phyloP scores from a whole-genome alignment of 2,888 invertebrate species.

The Cryptus armator region DNA sequence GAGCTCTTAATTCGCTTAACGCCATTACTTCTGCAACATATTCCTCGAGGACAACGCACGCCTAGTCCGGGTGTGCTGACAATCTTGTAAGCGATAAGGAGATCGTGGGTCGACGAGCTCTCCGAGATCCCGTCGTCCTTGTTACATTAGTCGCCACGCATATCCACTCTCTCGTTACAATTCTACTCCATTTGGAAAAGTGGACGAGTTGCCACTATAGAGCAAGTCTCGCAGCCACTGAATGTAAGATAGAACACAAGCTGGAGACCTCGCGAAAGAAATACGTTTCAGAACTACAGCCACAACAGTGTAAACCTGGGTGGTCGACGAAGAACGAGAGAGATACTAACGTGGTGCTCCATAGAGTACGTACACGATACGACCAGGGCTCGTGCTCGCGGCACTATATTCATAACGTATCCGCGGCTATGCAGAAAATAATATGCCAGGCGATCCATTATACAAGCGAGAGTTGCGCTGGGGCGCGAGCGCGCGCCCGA shows the following conservation, averaged over 20 bases:
- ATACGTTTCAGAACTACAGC: slow-evolving; percentile 34
- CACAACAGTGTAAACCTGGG: slow-evolving; percentile 77
- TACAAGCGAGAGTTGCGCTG: slow-evolving; percentile 62
- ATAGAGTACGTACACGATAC: slow-evolving; percentile 28
- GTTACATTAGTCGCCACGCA: background rate
- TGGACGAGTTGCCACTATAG: background rate
- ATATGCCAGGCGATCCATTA: slow-evolving; percentile 77
- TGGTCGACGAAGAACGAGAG: slow-evolving; percentile 77
- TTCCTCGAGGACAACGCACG: slow-evolving; percentile 9
- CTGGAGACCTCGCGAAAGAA: slow-evolving; percentile 16
- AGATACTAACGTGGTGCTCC: slow-evolving; percentile 51
- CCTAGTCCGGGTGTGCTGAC: background rate
- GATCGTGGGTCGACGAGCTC: background rate
- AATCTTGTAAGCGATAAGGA: background rate
- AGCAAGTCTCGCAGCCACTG: background rate
- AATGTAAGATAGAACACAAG: background rate
- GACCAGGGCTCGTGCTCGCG: slow-evolving; percentile 72
- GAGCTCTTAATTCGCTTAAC: slow-evolving; percentile 38
- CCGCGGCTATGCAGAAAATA: slow-evolving; percentile 77
- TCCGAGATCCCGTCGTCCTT: background rate
- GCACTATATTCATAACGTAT: slow-evolving; percentile 79
- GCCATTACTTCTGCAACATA: background rate
- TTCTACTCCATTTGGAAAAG: slow-evolving; percentile 48
- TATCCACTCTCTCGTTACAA: slow-evolving; percentile 47
- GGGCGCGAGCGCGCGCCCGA: slow-evolving; percentile 33